A percentile compares a stretch with the other conserved stretches of the same genome.
Evolutionary conservation across 2,113 vertebrate genomes (phyloP).

Genomic region (Odocoileus virginianus): DNA sequence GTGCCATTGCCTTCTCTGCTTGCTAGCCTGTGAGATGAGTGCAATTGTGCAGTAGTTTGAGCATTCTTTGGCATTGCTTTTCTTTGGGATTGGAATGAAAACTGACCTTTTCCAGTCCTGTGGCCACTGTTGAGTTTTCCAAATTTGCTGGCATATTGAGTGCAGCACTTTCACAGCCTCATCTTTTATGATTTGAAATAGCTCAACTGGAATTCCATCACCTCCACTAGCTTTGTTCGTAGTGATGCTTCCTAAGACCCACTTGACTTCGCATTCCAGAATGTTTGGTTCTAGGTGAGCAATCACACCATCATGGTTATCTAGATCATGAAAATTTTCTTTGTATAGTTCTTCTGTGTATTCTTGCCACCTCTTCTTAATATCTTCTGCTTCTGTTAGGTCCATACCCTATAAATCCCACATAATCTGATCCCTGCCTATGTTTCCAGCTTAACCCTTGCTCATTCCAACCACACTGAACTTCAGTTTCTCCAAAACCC

Average conservation of each 20-base stretch:
- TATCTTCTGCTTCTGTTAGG: background rate
- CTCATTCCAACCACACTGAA: background rate
- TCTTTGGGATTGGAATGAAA: too few relatives aligned
- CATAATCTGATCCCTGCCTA: background rate
- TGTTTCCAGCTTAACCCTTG: background rate
- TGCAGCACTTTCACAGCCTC: too few relatives aligned
- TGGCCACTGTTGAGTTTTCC: too few relatives aligned
- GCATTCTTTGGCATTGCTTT: too few relatives aligned
- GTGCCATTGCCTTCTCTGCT: too few relatives aligned
- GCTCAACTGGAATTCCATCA: too few relatives aligned
- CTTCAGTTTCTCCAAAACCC: background rate
- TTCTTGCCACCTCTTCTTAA: background rate
- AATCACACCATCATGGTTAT: background rate
- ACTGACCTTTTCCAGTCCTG: too few relatives aligned
- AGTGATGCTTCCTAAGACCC: background rate
- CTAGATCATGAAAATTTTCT: background rate
- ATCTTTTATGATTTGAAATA: too few relatives aligned
- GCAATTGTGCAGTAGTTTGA: too few relatives aligned
- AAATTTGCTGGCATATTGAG: too few relatives aligned
- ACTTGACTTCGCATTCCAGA: background rate
- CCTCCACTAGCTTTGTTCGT: too few relatives aligned
- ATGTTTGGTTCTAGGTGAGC: background rate
- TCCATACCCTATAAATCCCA: background rate
- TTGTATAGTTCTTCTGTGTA: background rate
- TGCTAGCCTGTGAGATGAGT: too few relatives aligned